Evolutionary conservation across 2,113 vertebrate species (phyloP).

Genomic region (Gobio gobio): DNA sequence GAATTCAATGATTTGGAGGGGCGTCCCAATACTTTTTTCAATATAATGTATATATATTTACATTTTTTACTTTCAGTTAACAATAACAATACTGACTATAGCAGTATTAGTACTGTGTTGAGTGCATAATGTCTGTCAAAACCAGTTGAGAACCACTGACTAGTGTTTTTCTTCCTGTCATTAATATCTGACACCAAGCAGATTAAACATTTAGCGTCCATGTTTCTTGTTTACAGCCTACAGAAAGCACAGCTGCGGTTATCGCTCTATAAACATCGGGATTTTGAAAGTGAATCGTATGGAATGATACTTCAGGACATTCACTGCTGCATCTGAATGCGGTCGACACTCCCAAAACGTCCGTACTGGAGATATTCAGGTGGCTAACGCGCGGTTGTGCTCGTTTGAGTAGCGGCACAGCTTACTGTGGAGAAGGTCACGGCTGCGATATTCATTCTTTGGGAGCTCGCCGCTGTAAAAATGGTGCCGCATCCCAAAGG

Average conservation of each 20-base stretch:
- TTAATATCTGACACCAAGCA: not conserved
- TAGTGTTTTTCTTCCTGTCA: not conserved
- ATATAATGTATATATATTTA: too few relatives aligned
- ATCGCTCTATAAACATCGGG: not conserved
- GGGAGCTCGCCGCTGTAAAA: slow-evolving; percentile 48
- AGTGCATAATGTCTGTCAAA: not conserved
- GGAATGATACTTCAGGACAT: not conserved
- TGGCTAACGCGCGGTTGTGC: not conserved
- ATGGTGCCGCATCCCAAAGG: slow-evolving; percentile 50
- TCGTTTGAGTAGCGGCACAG: not conserved
- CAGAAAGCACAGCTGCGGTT: not conserved
- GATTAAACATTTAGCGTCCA: not conserved
- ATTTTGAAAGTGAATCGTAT: not conserved
- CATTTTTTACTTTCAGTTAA: not conserved
- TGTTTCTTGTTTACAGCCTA: not conserved
- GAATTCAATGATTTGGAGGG: too few relatives aligned
- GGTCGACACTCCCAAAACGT: not conserved
- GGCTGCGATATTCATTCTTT: slow-evolving; percentile 25
- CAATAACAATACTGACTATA: not conserved
- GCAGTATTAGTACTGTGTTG: not conserved
- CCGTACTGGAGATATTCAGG: not conserved
- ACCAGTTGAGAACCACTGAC: not conserved
- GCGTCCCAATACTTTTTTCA: too few relatives aligned
- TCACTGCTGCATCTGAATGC: not conserved
- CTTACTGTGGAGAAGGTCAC: slow-evolving; percentile 50